These are phyloP conservation scores for Chrysoperla carnea DNA, from an alignment of 1,140 invertebrate genomes.

Conservation along the genomic window DNA sequence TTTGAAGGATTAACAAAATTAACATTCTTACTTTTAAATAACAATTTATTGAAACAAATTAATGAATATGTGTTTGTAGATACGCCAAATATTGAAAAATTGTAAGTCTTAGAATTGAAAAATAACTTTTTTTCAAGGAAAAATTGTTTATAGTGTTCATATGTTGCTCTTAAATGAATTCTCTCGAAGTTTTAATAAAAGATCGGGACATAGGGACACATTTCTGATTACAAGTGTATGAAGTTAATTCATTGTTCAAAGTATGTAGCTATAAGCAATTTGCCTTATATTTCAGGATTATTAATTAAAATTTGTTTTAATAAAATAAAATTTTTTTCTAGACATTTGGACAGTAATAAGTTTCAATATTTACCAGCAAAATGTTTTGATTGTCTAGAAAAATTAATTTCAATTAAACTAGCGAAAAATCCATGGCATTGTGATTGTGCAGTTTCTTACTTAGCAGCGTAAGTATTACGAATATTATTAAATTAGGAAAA, in stretches of 20 bases:
- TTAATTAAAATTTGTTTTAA: neutral
- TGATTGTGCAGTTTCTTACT: slow-evolving; percentile 60
- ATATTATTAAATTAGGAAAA: too few species aligned
- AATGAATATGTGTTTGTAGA: slow-evolving; percentile 13
- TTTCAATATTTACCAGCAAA: slow-evolving; percentile 50
- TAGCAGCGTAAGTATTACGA: slow-evolving; percentile 37
- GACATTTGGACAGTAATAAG: slow-evolving; percentile 65
- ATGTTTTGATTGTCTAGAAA: slow-evolving; percentile 43
- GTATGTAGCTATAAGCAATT: too few species aligned
- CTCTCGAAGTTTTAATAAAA: too few species aligned
- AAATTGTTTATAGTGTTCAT: too few species aligned
- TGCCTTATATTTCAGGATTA: too few species aligned
- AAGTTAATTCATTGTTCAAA: too few species aligned
- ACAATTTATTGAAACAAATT: slow-evolving; percentile 17
- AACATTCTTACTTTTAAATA: slow-evolving; percentile 17
- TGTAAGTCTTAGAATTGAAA: slow-evolving; percentile 10
- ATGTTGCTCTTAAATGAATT: too few species aligned
- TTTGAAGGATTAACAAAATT: slow-evolving; percentile 18
- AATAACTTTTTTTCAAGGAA: too few species aligned
- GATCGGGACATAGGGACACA: too few species aligned
- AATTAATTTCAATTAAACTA: slow-evolving; percentile 52
- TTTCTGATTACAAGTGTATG: too few species aligned
- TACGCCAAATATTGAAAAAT: slow-evolving; percentile 17
- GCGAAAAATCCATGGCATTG: slow-evolving; percentile 77
- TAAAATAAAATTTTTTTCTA: slow-evolving; percentile 15